These are phyloP conservation scores for Sakesphorus luctuosus DNA, from an alignment of 2,113 vertebrate genomes.

Conservation along the genomic window DNA sequence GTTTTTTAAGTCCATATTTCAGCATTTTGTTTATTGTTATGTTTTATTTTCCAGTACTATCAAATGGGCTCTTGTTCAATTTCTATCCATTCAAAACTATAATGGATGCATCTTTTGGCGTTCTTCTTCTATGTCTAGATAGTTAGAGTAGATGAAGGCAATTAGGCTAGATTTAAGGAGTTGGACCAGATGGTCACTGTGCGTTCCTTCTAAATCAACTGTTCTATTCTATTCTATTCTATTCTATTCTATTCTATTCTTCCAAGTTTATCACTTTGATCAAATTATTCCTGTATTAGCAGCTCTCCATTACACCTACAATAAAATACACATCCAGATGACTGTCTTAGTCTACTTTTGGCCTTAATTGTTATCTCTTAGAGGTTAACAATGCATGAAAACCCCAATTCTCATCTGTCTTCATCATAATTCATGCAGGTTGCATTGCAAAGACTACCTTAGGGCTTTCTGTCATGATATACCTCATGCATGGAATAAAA, in stretches of 20 bases:
- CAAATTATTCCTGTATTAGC: not conserved
- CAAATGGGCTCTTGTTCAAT: not conserved
- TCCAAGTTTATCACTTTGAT: not conserved
- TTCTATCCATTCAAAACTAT: not conserved
- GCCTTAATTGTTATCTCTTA: not conserved
- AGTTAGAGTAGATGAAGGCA: not conserved
- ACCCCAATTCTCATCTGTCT: not conserved
- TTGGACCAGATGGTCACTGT: not conserved
- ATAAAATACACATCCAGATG: not conserved
- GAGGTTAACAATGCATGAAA: not conserved
- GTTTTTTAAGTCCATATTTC: not conserved
- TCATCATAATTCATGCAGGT: not conserved
- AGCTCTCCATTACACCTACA: not conserved
- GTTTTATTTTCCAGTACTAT: not conserved
- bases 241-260: not conserved
- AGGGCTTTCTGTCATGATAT: not conserved
- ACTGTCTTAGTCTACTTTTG: not conserved
- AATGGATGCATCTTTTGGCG: not conserved
- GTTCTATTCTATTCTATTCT: not conserved
- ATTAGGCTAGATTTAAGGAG: not conserved
- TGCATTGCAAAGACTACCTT: not conserved
- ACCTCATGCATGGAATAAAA: not conserved
- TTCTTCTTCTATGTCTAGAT: not conserved
- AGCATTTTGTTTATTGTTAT: not conserved
- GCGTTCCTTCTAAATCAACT: not conserved